Conservation (phyloP, 2,113 vertebrate species). For the Echinops telfairi region DNA sequence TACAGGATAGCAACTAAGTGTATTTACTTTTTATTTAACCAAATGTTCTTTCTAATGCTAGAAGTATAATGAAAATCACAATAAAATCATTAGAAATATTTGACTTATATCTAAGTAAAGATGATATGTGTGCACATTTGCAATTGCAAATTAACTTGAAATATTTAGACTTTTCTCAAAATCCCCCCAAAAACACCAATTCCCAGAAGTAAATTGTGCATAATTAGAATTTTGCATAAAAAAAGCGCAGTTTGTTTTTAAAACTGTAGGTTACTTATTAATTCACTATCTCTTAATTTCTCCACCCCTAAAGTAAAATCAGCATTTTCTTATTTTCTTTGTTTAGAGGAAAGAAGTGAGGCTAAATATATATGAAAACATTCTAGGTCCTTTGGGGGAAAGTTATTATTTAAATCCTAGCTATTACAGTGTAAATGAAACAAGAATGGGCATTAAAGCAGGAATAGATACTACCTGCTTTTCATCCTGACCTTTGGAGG, state of each 20-base stretch:
- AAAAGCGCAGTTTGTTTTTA: not conserved
- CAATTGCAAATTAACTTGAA: conserved; percentile 19
- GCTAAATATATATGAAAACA: not conserved
- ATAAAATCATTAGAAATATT: not conserved
- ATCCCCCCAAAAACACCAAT: not conserved
- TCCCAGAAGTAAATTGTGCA: not conserved
- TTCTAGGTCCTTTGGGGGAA: not conserved
- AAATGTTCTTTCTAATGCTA: conserved; percentile 25
- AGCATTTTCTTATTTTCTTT: conserved; percentile 25
- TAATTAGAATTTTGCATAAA: not conserved
- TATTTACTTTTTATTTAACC: not conserved
- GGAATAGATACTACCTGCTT: not conserved
- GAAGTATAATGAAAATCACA: not conserved
- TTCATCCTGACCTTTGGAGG: not conserved
- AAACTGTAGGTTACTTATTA: not conserved
- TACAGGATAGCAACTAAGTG: not conserved
- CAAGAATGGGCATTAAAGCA: not conserved
- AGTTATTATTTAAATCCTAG: not conserved
- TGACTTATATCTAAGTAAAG: not conserved
- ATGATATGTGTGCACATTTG: conserved; percentile 16
- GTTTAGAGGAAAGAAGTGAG: not conserved
- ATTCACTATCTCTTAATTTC: not conserved
- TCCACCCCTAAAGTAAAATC: not conserved
- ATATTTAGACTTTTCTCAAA: not conserved
- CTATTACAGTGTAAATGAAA: not conserved